These are phyloP conservation scores for Apodemia mormo DNA, from an alignment of 2,888 invertebrate genomes.

Conservation along the genomic window DNA sequence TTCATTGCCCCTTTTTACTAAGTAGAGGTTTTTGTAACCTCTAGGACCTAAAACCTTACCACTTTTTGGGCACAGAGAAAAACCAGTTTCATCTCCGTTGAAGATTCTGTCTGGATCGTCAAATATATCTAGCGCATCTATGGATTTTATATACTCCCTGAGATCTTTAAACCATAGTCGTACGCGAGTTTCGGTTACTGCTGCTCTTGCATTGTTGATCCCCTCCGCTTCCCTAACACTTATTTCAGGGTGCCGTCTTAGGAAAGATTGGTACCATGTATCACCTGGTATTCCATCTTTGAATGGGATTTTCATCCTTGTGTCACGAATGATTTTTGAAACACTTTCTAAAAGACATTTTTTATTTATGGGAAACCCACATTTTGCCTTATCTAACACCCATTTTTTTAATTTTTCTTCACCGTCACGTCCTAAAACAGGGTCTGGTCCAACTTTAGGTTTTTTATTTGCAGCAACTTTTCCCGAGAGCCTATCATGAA, in stretches of 20 bases:
- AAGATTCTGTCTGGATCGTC: constrained; percentile 4
- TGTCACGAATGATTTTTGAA: constrained; percentile 7
- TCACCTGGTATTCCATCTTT: constrained; percentile 9
- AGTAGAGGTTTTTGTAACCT: constrained; percentile 41
- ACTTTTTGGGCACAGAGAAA: constrained; percentile 41
- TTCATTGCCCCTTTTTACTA: constrained; percentile 38
- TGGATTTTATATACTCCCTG: background rate
- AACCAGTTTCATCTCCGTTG: constrained; percentile 23
- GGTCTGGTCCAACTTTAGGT: constrained; percentile 13
- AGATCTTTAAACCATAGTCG: constrained; percentile 5
- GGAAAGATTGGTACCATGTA: background rate
- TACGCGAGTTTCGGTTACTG: background rate
- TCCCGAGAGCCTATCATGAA: background rate
- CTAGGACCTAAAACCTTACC: constrained; percentile 45
- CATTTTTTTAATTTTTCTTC: constrained; percentile 10
- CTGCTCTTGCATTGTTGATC: constrained; percentile 6
- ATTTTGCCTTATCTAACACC: constrained; percentile 8
- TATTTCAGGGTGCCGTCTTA: constrained; percentile 8
- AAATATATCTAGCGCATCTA: background rate
- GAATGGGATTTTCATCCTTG: background rate
- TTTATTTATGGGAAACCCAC: constrained; percentile 13
- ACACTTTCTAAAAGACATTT: constrained; percentile 20
- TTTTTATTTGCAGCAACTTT: background rate
- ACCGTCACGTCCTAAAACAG: constrained; percentile 16
- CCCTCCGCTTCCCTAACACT: background rate